Evolutionary conservation across 2,888 invertebrate genomes (phyloP), one percentile per base, ranked within the genome.

Genomic region (Allolobophora icterica): DNA sequence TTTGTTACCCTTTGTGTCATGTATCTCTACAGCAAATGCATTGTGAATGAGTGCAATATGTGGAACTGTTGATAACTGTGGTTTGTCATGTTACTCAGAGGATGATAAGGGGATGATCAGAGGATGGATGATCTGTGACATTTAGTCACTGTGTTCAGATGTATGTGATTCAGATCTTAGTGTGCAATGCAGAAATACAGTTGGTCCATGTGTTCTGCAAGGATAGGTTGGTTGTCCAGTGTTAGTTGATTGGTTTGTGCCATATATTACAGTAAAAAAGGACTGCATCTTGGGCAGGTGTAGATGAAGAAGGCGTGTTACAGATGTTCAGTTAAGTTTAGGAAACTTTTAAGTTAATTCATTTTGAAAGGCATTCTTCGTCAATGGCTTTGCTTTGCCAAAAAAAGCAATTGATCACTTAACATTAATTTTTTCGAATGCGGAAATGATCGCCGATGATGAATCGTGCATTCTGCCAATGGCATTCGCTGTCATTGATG

Each of bases 161-260:
- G 30, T 71, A n/a, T n/a, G 8, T 71, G 58, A 58, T 58, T 58
- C 58, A 58, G 24, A 24, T 58, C 58, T 30, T 58, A 30, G 5
- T 58, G 24, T 71, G n/a, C n/a, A n/a, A 71, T 71, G 71, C 71
- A 71, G 8, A 71, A 71, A n/a, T 30, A n/a, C n/a, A n/a, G 30
- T 30, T 71, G 71, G n/a, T 6, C 71, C 71, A 71, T 71, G n/a
- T 71, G 30, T 8, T 71, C 71, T 71, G 71, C 71, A 71, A 71
- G 71, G 71, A 71, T 71, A n/a, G n/a, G n/a, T 71, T 71, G n/a
- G n/a, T 71, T 71, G n/a, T 71, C n/a, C 71, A 71, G 71, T n/a
- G 30, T 71, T 71, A 58, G 58, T 58, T 30, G 58, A 24, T 30
- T 58, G 30, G n/a, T n/a, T n/a, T n/a, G 5, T 58, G 24, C 58